phyloP scores from a whole-genome alignment of 2,113 vertebrate species.

The Zosterops pallidus region DNA sequence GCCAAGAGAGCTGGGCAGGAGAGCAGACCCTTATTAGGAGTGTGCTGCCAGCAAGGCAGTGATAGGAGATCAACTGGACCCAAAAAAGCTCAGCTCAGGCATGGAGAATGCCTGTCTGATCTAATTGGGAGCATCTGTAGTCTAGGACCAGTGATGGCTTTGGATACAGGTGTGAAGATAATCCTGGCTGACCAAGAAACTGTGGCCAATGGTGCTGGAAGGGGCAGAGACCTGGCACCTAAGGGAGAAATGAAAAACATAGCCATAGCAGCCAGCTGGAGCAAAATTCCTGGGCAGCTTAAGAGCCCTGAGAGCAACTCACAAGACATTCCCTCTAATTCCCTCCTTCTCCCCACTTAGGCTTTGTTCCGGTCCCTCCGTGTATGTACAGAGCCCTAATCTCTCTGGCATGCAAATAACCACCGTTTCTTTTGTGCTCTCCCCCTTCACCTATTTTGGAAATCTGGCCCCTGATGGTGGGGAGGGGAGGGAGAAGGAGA shows the following conservation, averaged over 20 bases:
- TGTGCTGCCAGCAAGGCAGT: background rate
- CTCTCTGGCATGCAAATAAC: constrained; percentile 53
- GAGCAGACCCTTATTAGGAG: fast-evolving
- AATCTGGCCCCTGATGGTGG: background rate
- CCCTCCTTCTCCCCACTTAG: background rate
- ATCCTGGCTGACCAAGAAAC: background rate
- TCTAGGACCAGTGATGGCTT: background rate
- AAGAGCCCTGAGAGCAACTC: background rate
- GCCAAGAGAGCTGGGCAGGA: background rate
- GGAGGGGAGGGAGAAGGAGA: background rate
- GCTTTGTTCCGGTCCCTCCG: background rate
- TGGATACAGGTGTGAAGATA: background rate
- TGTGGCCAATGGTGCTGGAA: background rate
- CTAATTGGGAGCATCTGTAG: background rate
- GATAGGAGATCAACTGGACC: background rate
- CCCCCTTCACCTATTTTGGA: constrained; percentile 20
- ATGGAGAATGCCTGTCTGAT: background rate
- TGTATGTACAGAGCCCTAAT: constrained; percentile 36
- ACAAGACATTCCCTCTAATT: constrained; percentile 29
- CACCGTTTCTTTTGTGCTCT: background rate
- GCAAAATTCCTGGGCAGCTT: constrained; percentile 67
- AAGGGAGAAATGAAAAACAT: constrained; percentile 10
- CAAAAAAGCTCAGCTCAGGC: background rate
- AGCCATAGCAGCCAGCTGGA: background rate
- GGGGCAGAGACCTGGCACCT: background rate